Evolutionary conservation across 1,140 invertebrate genomes (phyloP), one percentile per base, ranked within the genome.

Genomic region (Oncopeltus fasciatus): DNA sequence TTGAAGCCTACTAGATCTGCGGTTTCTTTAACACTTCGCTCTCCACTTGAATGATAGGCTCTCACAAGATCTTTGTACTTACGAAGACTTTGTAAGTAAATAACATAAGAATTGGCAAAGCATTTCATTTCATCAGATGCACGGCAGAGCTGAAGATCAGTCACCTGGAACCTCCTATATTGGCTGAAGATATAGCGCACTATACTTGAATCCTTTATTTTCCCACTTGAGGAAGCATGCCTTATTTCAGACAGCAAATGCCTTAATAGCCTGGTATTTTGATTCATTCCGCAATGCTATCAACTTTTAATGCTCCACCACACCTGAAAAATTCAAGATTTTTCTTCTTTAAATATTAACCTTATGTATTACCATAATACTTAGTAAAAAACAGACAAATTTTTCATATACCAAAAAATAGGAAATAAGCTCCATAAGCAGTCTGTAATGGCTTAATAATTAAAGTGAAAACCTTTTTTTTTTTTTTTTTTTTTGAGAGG

Each of bases 1-100:
- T 89, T 90, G 67, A 92, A 90, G 26, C 90, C 89, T 58, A 93
- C 87, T 69, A 90, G 74, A 68, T 82, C 80, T 16, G 90, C 89
- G 11, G 88, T 90, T 67, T 89, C 85, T 67, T 81, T 77, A 9
- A 89, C 73, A 47, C 76, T 80, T 53, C 86, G 74, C 72, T 92
- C 88, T 18, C 88, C 88, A 72, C 81, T 83, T 11, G 85, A 85
- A 68, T 83, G 80, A 70, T 83, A 92, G 47, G 84, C 78, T 9
- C 72, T 71, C 64, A 82, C 79, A n/a, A 92, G 81, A 70, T 87
- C 81, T 64, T 82, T 77, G 66, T 83, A 83, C 60, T 76, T 74
- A 63, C 87, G 77, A 1, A 76, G 73, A 66, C 86, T 86, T 49
- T 76, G 72, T 44, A 93, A 72, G 69, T 91, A 90, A 67, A 82